Conservation (phyloP, 2,888 invertebrate genomes). For the Lordiphosa andalusiaca region DNA sequence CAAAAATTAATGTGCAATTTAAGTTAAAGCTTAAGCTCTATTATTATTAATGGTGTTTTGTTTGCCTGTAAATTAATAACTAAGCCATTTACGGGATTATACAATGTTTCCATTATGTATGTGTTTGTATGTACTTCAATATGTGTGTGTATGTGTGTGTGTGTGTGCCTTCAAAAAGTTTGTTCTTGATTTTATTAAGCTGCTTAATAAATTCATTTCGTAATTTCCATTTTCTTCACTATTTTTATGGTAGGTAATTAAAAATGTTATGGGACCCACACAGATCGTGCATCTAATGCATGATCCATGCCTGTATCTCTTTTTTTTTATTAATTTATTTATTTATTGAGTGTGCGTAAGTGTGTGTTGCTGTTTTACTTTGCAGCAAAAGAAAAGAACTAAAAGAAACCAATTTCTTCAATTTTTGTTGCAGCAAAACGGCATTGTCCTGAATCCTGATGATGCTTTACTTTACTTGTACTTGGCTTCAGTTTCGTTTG, state of each 20-base stretch:
- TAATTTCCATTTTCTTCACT: conserved; percentile 22
- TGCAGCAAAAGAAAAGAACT: conserved; percentile 11
- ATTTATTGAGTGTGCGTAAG: conserved; percentile 21
- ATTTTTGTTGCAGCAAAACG: conserved; percentile 21
- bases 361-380: conserved; percentile 13
- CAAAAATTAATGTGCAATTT: conserved; percentile 72
- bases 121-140: conserved; percentile 49
- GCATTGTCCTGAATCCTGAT: conserved; percentile 7
- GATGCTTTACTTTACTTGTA: conserved; percentile 38
- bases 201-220: conserved; percentile 64
- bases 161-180: conserved; percentile 15
- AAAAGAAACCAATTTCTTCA: conserved; percentile 41
- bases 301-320: conserved; percentile 12
- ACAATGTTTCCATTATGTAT: conserved; percentile 49
- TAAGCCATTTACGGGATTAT: conserved; percentile 45
- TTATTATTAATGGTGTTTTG: conserved; percentile 27
- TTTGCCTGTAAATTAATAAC: conserved; percentile 60
- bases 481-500: conserved; percentile 45
- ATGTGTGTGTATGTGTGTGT: conserved; percentile 55
- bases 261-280: conserved; percentile 39
- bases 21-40: conserved; percentile 56
- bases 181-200: conserved; percentile 55
- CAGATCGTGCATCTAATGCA: conserved; percentile 44
- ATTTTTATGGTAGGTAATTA: conserved; percentile 32
- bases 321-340: conserved; percentile 6